phyloP scores from a whole-genome alignment of 2,888 invertebrate genomes.

The Stenichneumon culpator region DNA sequence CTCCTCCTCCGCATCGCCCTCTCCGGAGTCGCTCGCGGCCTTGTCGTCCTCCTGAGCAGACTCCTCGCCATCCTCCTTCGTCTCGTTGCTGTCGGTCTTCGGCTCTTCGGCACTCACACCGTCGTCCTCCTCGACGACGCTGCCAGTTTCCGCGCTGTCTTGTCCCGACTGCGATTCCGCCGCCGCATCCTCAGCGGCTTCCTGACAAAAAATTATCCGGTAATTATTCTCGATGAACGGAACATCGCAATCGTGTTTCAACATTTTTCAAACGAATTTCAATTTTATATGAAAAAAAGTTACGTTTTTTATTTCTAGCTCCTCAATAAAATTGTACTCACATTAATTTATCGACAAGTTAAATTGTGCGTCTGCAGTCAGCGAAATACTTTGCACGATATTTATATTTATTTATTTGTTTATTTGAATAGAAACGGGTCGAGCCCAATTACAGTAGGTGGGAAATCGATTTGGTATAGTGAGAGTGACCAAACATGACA shows the following conservation, averaged over 20 bases:
- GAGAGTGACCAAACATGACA: too few species aligned
- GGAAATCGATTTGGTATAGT: too few species aligned
- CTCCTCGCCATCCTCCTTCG: conserved; percentile 70
- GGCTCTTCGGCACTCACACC: conserved; percentile 84
- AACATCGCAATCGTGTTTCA: not conserved
- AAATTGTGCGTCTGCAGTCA: too few species aligned
- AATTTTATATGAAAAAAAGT: too few species aligned
- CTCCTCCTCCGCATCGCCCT: conserved; percentile 71
- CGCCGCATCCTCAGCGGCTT: conserved; percentile 85
- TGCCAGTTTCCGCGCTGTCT: conserved; percentile 69
- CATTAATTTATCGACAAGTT: too few species aligned
- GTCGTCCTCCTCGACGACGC: conserved; percentile 77
- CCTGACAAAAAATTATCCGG: conserved; percentile 66
- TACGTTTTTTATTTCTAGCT: too few species aligned
- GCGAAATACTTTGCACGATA: too few species aligned
- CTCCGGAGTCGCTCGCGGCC: conserved; percentile 69
- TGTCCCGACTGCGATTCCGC: conserved; percentile 64
- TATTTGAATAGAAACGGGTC: too few species aligned
- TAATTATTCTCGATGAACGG: not conserved
- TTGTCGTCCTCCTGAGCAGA: conserved; percentile 68
- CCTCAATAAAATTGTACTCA: too few species aligned
- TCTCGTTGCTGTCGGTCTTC: conserved; percentile 79
- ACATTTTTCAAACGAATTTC: too few species aligned
- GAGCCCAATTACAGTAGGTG: too few species aligned
- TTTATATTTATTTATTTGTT: too few species aligned